These are phyloP conservation scores for Heterotilapia buettikoferi DNA, from an alignment of 2,113 vertebrate species.

Conservation along the genomic window DNA sequence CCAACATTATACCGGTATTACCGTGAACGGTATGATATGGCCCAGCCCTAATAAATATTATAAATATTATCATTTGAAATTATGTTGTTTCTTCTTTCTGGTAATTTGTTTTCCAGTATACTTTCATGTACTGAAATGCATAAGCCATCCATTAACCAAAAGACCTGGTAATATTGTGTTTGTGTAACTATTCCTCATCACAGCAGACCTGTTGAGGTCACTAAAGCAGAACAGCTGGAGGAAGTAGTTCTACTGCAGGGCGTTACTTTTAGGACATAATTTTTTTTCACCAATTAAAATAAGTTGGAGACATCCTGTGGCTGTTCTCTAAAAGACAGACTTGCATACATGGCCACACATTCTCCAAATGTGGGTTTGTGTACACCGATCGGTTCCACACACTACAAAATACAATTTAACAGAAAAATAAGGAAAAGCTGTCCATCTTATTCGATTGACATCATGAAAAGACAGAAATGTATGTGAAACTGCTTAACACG, in stretches of 20 bases:
- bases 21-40: not conserved
- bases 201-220: not conserved
- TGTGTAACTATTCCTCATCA: not conserved
- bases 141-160: not conserved
- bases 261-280: not conserved
- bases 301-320: not conserved
- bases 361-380: not conserved
- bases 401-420: not conserved
- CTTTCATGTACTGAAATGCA: not conserved
- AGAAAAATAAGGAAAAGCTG: not conserved
- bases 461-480: not conserved
- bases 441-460: not conserved
- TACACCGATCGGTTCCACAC: not conserved
- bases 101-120: not conserved
- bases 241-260: not conserved
- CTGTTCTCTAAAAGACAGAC: not conserved
- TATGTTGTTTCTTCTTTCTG: not conserved
- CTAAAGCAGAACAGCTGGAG: not conserved
- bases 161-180: not conserved
- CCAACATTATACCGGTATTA: not conserved
- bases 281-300: not conserved
- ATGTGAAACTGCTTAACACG: not conserved
- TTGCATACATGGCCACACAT: not conserved
- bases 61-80: not conserved
- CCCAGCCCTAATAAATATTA: not conserved